Evolutionary conservation across 1,140 invertebrate genomes (phyloP).

Genomic region (Sitodiplosis mosellana): DNA sequence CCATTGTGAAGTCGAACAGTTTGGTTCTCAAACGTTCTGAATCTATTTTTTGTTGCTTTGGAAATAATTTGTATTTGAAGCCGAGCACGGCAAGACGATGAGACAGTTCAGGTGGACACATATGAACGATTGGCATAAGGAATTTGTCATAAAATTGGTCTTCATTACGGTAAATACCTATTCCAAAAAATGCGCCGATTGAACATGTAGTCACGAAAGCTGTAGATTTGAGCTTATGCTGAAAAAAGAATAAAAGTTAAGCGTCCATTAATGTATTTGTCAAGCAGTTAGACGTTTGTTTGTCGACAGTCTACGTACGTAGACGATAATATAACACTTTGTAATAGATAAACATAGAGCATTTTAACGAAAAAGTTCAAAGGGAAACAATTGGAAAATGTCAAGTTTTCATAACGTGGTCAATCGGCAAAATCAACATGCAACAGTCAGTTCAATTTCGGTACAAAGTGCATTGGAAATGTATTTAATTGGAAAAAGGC

Average conservation of each 20-base stretch:
- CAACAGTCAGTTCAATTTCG: too few relatives aligned
- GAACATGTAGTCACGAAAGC: not conserved
- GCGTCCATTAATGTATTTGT: not conserved
- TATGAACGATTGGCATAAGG: slow-evolving; percentile 16
- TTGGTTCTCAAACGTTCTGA: slow-evolving; percentile 28
- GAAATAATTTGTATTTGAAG: slow-evolving; percentile 56
- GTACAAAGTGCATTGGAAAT: too few relatives aligned
- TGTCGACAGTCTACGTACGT: too few relatives aligned
- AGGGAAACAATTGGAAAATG: too few relatives aligned
- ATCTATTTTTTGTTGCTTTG: slow-evolving; percentile 35
- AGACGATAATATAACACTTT: too few relatives aligned
- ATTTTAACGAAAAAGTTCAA: not conserved
- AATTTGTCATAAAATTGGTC: slow-evolving; percentile 5
- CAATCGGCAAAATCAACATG: too few relatives aligned
- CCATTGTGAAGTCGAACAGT: slow-evolving; percentile 3
- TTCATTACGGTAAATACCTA: not conserved
- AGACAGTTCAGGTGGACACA: slow-evolving; percentile 45
- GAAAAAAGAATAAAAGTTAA: not conserved
- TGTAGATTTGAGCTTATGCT: not conserved
- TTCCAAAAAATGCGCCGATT: not conserved
- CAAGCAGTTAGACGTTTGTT: too few relatives aligned
- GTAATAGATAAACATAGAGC: not conserved
- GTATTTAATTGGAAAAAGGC: too few relatives aligned
- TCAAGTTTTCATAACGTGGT: too few relatives aligned
- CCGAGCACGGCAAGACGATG: slow-evolving; percentile 56